Evolutionary conservation across 2,888 invertebrate species (phyloP).

Genomic region (Agonopterix alstromeriana): DNA sequence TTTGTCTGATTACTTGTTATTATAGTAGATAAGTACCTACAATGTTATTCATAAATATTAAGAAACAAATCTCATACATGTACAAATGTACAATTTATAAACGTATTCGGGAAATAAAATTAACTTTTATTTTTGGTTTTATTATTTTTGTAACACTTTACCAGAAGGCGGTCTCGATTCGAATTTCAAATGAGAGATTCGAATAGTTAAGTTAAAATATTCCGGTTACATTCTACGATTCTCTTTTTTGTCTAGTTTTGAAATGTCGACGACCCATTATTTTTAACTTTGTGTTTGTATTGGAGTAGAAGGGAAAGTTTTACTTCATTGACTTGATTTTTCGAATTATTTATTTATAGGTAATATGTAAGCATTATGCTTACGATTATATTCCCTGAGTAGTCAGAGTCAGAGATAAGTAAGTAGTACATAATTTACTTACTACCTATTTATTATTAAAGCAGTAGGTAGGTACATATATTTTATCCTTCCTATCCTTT

Average conservation of each 20-base stretch:
- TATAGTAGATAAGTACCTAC: no score
- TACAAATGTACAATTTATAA: slow-evolving; percentile 7
- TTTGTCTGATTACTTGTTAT: no score
- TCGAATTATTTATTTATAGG: no score
- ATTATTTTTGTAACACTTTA: slow-evolving; percentile 12
- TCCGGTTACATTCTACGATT: background rate
- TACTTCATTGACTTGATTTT: no score
- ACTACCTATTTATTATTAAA: no score
- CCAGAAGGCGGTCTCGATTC: slow-evolving; percentile 7
- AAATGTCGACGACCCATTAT: slow-evolving; percentile 1
- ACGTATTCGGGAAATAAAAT: slow-evolving; percentile 10
- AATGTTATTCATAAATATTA: no score
- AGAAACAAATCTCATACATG: background rate
- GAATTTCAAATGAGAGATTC: slow-evolving; percentile 12
- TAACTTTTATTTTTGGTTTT: slow-evolving; percentile 12
- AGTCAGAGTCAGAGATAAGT: no score
- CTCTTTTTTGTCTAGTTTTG: slow-evolving; percentile 1
- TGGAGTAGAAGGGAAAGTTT: background rate
- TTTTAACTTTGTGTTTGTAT: background rate
- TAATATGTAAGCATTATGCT: no score
- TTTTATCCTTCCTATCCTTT: no score
- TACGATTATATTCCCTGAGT: no score
- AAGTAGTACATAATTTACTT: no score
- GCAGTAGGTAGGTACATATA: no score
- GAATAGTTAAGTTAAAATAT: slow-evolving; percentile 9